Evolutionary conservation across 2,797 vertebrate genomes (phyloP).

Genomic region (Linurgus olivaceus): DNA sequence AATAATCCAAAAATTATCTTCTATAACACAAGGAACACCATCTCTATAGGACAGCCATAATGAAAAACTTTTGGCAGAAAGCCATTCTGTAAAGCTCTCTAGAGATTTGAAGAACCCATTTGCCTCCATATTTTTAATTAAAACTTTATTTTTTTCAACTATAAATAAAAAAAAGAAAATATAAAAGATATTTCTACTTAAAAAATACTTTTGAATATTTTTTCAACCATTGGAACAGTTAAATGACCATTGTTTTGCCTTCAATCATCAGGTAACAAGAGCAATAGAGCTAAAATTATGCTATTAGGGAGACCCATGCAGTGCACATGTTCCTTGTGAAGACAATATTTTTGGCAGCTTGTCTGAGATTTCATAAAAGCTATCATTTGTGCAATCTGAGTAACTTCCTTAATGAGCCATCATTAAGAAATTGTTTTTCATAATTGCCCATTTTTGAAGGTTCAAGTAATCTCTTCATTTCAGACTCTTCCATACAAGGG

Average conservation of each 20-base stretch:
- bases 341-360: background rate
- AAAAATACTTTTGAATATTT: background rate
- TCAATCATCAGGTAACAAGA: background rate
- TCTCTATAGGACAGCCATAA: background rate
- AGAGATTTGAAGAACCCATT: background rate
- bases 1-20: background rate
- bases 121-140: background rate
- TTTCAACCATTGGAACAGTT: background rate
- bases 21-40: background rate
- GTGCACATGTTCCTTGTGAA: background rate
- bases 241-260: background rate
- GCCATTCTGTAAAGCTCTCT: background rate
- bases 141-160: background rate
- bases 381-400: background rate
- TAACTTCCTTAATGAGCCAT: constrained; percentile 4
- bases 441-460: background rate
- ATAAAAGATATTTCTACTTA: background rate
- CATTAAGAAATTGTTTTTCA: background rate
- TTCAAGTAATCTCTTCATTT: constrained; percentile 8
- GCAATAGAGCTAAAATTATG: background rate
- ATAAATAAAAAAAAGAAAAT: background rate
- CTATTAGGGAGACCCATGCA: background rate
- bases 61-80: background rate
- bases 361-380: background rate
- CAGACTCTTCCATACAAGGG: background rate